Evolutionary conservation across 2,113 vertebrate genomes (phyloP).

Genomic region (Bagarius yarrelli): DNA sequence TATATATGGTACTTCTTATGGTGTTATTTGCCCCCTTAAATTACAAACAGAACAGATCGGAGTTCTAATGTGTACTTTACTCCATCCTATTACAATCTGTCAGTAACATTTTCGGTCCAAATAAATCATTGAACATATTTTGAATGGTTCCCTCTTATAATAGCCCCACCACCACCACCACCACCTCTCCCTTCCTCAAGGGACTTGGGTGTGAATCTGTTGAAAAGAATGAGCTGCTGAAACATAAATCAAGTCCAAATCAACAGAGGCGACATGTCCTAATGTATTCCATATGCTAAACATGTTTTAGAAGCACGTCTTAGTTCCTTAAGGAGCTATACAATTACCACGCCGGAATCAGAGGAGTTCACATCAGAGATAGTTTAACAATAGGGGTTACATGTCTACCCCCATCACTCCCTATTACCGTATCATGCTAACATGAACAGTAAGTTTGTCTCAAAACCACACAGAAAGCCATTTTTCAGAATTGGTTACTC

Average conservation of each 20-base stretch:
- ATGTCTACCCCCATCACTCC: conserved; percentile 44
- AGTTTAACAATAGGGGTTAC: conserved; percentile 47
- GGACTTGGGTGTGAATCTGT: conserved; percentile 32
- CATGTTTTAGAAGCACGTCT: conserved; percentile 9
- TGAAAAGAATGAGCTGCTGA: conserved; percentile 25
- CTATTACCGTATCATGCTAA: conserved; percentile 13
- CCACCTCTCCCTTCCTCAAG: too few species aligned
- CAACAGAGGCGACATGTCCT: conserved; percentile 25
- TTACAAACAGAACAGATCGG: conserved; percentile 17
- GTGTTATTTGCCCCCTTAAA: not conserved
- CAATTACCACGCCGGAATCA: conserved; percentile 27
- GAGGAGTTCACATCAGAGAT: conserved; percentile 45
- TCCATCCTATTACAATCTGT: conserved; percentile 45
- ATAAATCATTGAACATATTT: conserved; percentile 17
- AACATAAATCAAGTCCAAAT: conserved; percentile 24
- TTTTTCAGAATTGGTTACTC: conserved; percentile 29
- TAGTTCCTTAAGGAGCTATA: conserved; percentile 38
- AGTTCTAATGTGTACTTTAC: conserved; percentile 50
- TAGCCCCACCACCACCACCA: not conserved
- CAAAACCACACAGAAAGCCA: conserved; percentile 20
- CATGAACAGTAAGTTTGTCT: conserved; percentile 22
- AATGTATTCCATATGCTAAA: conserved; percentile 43
- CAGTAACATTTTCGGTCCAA: conserved; percentile 22
- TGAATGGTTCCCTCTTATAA: not conserved
- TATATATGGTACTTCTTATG: too few species aligned